These are phyloP conservation scores for Staurois parvus DNA, from an alignment of 2,797 vertebrate species.

Conservation along the genomic window DNA sequence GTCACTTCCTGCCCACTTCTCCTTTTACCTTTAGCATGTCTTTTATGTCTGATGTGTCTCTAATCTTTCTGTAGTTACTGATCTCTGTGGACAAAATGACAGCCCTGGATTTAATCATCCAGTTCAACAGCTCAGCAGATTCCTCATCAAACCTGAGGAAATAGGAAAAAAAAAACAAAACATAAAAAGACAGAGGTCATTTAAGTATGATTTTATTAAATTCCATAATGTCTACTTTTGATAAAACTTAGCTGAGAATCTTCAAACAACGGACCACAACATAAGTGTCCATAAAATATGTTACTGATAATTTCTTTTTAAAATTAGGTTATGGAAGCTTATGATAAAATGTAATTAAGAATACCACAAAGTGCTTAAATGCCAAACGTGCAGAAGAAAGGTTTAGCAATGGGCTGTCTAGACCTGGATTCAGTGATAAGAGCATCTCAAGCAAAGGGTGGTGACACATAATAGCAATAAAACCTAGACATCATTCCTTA, in stretches of 20 bases:
- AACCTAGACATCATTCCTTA: too few relatives aligned
- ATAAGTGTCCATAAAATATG: not conserved
- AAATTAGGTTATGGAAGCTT: too few relatives aligned
- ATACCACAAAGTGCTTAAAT: too few relatives aligned
- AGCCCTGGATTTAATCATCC: slow-evolving; percentile 83
- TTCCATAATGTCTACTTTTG: not conserved
- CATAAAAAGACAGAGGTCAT: not conserved
- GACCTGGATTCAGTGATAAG: too few relatives aligned
- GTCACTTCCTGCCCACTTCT: slow-evolving; percentile 44
- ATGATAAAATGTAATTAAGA: too few relatives aligned
- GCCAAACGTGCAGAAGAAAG: too few relatives aligned
- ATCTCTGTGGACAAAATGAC: slow-evolving; percentile 80
- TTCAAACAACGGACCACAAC: not conserved
- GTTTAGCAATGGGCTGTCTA: too few relatives aligned
- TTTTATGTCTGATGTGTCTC: slow-evolving; percentile 78
- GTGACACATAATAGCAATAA: too few relatives aligned
- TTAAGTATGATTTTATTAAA: slow-evolving; percentile 1
- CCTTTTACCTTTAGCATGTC: slow-evolving; percentile 83
- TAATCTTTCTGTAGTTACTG: slow-evolving; percentile 79
- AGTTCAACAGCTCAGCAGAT: slow-evolving; percentile 80
- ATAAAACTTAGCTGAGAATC: slow-evolving; percentile 1
- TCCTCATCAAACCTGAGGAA: slow-evolving; percentile 84
- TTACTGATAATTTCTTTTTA: too few relatives aligned
- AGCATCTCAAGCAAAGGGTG: too few relatives aligned
- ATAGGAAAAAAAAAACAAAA: slow-evolving; percentile 48